Evolutionary conservation across 2,113 vertebrate genomes (phyloP).

Genomic region (Chloroceryle aenea): DNA sequence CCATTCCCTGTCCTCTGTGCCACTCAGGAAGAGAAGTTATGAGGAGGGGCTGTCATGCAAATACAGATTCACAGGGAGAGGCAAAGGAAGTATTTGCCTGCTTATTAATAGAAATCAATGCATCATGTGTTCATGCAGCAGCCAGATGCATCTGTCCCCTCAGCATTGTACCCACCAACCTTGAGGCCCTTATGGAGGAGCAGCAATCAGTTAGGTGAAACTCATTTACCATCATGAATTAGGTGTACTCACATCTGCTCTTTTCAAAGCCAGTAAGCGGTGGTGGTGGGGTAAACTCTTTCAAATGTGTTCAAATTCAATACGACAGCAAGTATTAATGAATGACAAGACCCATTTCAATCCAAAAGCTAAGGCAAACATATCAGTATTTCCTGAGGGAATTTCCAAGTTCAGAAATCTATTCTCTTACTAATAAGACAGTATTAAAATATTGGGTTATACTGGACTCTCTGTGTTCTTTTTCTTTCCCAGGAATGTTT

Average conservation of each 20-base stretch:
- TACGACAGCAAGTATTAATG: not conserved
- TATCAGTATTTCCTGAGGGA: not conserved
- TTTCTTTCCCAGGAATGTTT: not conserved
- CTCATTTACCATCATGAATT: not conserved
- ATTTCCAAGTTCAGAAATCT: not conserved
- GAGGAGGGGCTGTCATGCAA: not conserved
- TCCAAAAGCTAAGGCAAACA: not conserved
- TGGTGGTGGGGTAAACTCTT: not conserved
- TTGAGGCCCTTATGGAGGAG: not conserved
- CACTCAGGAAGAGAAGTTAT: not conserved
- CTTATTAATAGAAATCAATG: not conserved
- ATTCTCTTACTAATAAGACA: not conserved
- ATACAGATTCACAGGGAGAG: not conserved
- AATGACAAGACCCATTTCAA: not conserved
- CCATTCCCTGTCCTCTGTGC: not conserved
- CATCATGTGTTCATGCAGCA: not conserved
- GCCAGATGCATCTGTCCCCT: rapidly evolving
- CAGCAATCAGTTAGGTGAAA: not conserved
- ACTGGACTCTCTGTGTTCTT: not conserved
- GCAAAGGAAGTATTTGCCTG: not conserved
- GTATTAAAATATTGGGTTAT: not conserved
- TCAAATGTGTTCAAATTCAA: not conserved
- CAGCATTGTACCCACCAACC: not conserved
- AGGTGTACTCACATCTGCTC: not conserved
- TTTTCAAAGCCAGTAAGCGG: not conserved